Evolutionary conservation across 1,140 invertebrate species (phyloP), one percentile per base, ranked within the genome.

Genomic region (Calycopis cecrops): DNA sequence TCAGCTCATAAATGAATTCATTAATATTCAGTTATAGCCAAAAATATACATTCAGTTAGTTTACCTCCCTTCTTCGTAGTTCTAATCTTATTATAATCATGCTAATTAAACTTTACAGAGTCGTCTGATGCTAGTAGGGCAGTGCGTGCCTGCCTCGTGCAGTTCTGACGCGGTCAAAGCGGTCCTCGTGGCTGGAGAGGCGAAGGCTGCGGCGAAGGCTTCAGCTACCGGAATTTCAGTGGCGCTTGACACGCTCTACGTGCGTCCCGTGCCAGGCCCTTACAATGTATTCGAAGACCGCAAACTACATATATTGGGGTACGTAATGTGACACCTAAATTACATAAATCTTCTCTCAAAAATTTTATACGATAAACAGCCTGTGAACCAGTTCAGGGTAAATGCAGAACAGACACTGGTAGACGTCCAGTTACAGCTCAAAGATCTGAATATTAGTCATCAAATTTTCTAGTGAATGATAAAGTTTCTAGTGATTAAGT

Each of bases 251-350:
- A 88, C 94, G 2, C 74, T 93, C 11, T 88, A 87, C 37, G 90
- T 95, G 4, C 89, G 93, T 35, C 83, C 90, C 0, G 92, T 96
- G 4, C 94, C 94, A 1, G 93, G 91, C 38, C 75, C 90, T 40
- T 95, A 94, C 67, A 89, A 88, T 12, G 69, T 93, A 17, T 90
- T 90, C 70, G 72, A 81, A 9, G 94, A 96, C 80, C 75, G 89
- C 9, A 94, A 93, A 75, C 90, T 94, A 57, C 92, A 92, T 70
- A 89, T 94, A 57, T 85, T 94, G 35, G 89, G 90, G 94, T 95
- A 85, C 91, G 58, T 57, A 28, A 28, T 3, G 21, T 28, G 21
- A n/a, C n/a, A n/a, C n/a, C n/a, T n/a, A n/a, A n/a, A n/a, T n/a
- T n/a, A n/a, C n/a, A n/a, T n/a, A n/a, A n/a, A n/a, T n/a, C n/a